Conservation (phyloP, 2,113 vertebrate genomes). For the Tragelaphus scriptus region DNA sequence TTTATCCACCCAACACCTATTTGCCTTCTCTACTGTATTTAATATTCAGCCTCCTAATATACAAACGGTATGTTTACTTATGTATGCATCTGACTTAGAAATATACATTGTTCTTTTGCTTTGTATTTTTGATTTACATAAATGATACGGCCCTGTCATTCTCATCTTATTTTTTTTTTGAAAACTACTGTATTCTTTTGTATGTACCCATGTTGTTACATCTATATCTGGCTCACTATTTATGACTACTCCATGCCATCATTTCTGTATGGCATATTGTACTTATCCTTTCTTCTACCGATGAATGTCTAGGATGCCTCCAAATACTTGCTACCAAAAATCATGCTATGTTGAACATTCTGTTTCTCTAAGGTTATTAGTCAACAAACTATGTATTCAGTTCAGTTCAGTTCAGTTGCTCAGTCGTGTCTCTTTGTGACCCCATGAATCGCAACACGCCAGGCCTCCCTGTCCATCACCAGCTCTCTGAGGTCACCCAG, state of each 20-base stretch:
- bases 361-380: neutral
- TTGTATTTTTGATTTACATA: neutral
- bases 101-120: neutral
- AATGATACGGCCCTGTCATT: neutral
- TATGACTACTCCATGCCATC: neutral
- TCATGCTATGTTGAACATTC: neutral
- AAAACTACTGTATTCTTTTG: neutral
- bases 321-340: neutral
- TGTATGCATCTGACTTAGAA: neutral
- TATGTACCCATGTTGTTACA: neutral
- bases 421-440: too few relatives aligned
- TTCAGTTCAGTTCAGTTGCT: too few relatives aligned
- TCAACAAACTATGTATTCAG: neutral
- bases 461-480: too few relatives aligned
- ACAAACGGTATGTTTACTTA: neutral
- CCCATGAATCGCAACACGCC: too few relatives aligned
- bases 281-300: neutral
- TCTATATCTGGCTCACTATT: neutral
- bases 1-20: neutral
- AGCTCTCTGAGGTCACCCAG: too few relatives aligned
- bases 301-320: neutral
- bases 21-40: neutral
- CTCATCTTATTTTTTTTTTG: neutral
- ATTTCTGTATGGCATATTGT: neutral
- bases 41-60: neutral